A percentile compares a stretch with the other conserved stretches of the same genome.
Conservation (phyloP, 23 tunicate species). For the Pegea sp. region DNA sequence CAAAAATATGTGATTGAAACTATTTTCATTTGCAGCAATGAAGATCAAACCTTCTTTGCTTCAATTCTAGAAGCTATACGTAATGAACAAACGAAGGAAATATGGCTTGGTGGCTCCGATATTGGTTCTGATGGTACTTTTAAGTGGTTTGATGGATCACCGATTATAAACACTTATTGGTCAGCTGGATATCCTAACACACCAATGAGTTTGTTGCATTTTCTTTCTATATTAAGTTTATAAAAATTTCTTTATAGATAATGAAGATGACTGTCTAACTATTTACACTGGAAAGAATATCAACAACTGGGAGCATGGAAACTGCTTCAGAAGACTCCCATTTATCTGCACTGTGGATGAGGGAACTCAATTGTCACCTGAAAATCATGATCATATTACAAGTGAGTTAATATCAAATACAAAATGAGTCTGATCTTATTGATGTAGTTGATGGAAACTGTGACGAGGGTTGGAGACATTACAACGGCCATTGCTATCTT, state of each 20-base stretch:
- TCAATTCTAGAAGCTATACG: slow-evolving; percentile 22
- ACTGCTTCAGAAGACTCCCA: slow-evolving; percentile 49
- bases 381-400: background rate
- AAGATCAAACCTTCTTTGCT: slow-evolving; percentile 21
- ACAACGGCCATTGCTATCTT: slow-evolving; percentile 25
- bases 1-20: too few species aligned
- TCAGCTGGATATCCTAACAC: slow-evolving; percentile 3
- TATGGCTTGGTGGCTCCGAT: slow-evolving; percentile 92
- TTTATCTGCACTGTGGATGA: slow-evolving; percentile 63
- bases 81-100: slow-evolving; percentile 17
- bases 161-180: slow-evolving; percentile 23
- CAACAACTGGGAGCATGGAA: slow-evolving; percentile 65
- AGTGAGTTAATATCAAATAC: background rate
- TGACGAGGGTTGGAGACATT: slow-evolving; percentile 37
- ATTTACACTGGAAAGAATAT: slow-evolving; percentile 51
- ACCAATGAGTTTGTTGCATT: too few species aligned
- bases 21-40: slow-evolving; percentile 10
- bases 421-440: background rate
- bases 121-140: slow-evolving; percentile 35
- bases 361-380: slow-evolving; percentile 36
- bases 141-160: slow-evolving; percentile 50
- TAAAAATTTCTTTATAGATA: too few species aligned
- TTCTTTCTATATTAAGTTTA: too few species aligned
- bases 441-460: background rate
- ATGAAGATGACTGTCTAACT: slow-evolving; percentile 52